phyloP scores from a whole-genome alignment of 2,888 invertebrate species.

The Psococerastis gibbosa region DNA sequence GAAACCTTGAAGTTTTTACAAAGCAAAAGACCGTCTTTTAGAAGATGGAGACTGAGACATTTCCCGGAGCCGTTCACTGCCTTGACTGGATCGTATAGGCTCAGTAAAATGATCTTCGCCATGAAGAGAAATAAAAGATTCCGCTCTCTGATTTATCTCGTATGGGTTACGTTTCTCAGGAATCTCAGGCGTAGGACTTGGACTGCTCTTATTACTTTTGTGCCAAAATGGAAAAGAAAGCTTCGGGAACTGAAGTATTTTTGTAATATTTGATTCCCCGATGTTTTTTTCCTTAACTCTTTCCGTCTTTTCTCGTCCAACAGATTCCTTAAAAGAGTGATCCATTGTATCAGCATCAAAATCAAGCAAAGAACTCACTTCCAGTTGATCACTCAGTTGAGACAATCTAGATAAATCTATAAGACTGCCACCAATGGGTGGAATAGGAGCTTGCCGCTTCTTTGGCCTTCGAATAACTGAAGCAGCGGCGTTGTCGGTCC shows the following conservation, averaged over 20 bases:
- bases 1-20: too few species aligned
- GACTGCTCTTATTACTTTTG: not conserved
- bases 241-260: constrained; percentile 1
- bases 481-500: constrained; percentile 22
- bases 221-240: constrained; percentile 6
- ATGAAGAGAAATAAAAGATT: constrained; percentile 5
- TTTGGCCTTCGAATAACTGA: constrained; percentile 27
- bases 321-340: not conserved
- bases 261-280: constrained; percentile 6
- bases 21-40: not conserved
- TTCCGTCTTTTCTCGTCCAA: not conserved
- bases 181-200: not conserved
- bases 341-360: not conserved
- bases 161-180: not conserved
- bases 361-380: not conserved
- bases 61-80: constrained; percentile 11
- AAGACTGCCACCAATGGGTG: constrained; percentile 20
- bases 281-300: constrained; percentile 6
- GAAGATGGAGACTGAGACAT: constrained; percentile 15
- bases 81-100: not conserved
- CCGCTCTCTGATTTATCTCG: too few species aligned
- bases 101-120: constrained; percentile 1
- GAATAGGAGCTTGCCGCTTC: constrained; percentile 30
- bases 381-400: constrained; percentile 12
- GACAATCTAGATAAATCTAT: not conserved